Evolutionary conservation across 2,113 vertebrate genomes (phyloP), one percentile per base, ranked within the genome.

Genomic region (Paedocypris sp.): DNA sequence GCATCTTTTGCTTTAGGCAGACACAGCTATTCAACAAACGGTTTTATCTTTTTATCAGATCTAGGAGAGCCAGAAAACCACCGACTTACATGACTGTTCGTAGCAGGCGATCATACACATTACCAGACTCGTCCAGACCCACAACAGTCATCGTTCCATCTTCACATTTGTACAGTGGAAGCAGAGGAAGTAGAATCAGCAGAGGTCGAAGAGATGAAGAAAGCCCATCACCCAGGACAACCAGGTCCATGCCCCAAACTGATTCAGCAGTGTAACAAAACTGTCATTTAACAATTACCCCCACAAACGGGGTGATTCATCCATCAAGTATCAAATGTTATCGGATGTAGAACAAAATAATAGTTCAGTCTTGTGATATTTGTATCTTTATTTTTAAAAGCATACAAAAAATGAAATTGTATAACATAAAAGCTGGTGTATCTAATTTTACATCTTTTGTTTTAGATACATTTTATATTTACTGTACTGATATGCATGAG

Each of bases 231-330:
- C 23, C 19, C 1, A 20, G 9, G 1, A 61, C 65, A 54, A 11
- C 31, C 32, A 25, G 52, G 36, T 32, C 64, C 79, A 59, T 77
- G 83, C 74, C 80, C 81, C 73, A 87, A 67, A 87, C 86, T 77
- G 89, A 86, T 0, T 85, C 86, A 31, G 89, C 88, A 0, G 88
- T 90, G 67, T 90, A 66, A 68, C 5, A 32, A 35, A 52, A 52
- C 2, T 0, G 22, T 47, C 23, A 13, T 13, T 15, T 5, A 50
- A 3, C 15, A n/a, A n/a, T n/a, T n/a, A n/a, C n/a, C n/a, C n/a
- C n/a, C n/a, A n/a, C n/a, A n/a, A n/a, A n/a, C n/a, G n/a, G n/a
- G n/a, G n/a, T n/a, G n/a, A n/a, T n/a, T n/a, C n/a, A n/a, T n/a
- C n/a, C n/a, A n/a, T n/a, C n/a, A n/a, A n/a, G n/a, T n/a, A n/a